A percentile compares a stretch with the other conserved stretches of the same genome.
phyloP scores from a whole-genome alignment of 2,797 vertebrate species.

The Morelia viridis region DNA sequence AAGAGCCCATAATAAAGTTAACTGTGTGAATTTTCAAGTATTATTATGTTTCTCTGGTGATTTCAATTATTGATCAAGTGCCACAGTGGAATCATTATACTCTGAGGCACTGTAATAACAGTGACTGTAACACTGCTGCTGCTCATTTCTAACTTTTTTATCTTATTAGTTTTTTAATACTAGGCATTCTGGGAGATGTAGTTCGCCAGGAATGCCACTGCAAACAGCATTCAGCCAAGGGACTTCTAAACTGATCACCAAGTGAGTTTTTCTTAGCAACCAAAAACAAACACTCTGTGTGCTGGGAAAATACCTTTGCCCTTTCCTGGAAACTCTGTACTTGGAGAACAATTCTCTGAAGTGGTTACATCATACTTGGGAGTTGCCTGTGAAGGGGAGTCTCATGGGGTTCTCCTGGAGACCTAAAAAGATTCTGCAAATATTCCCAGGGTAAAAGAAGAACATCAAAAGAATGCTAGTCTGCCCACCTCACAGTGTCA shows the following conservation, averaged over 20 bases:
- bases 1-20: constrained; percentile 66
- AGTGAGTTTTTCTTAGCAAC: constrained; percentile 14
- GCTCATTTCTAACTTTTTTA: neutral
- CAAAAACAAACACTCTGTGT: neutral
- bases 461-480: neutral
- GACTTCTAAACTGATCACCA: neutral
- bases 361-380: constrained; percentile 5
- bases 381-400: constrained; percentile 17
- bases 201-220: neutral
- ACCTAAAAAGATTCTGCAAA: constrained; percentile 23
- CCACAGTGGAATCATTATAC: constrained; percentile 47
- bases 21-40: constrained; percentile 53
- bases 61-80: constrained; percentile 65
- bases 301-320: neutral
- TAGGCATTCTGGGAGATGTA: neutral
- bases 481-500: neutral
- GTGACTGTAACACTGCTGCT: constrained; percentile 19
- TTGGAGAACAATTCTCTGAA: constrained; percentile 32
- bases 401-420: constrained; percentile 19
- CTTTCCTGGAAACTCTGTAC: neutral
- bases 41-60: constrained; percentile 49
- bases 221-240: neutral
- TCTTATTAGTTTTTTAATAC: neutral
- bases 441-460: neutral
- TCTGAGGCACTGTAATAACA: constrained; percentile 37